phyloP scores from a whole-genome alignment of 2,797 vertebrate genomes.

The Catamblyrhynchus diadema region DNA sequence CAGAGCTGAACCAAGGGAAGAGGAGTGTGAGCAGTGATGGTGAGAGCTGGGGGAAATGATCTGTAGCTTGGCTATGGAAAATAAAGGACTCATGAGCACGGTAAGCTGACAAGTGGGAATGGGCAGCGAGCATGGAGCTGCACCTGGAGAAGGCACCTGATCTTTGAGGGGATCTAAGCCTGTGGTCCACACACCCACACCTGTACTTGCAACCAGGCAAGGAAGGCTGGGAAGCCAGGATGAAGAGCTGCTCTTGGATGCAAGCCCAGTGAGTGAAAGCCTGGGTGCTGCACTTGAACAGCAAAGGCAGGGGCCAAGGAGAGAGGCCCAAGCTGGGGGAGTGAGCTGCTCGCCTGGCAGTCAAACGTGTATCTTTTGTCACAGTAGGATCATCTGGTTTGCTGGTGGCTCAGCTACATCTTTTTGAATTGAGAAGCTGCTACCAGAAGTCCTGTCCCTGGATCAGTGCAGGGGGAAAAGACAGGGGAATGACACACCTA shows the following conservation, averaged over 20 bases:
- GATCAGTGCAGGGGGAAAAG: accelerated
- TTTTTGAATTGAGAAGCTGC: not conserved
- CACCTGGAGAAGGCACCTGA: not conserved
- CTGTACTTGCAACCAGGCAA: not conserved
- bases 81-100: accelerated
- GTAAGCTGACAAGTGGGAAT: not conserved
- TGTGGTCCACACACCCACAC: accelerated
- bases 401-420: not conserved
- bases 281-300: no score
- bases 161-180: not conserved
- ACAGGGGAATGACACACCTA: not conserved
- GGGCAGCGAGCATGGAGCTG: accelerated
- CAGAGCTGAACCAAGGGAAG: not conserved
- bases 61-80: not conserved
- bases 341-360: accelerated
- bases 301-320: not conserved
- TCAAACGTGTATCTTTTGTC: accelerated
- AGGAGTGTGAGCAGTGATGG: not conserved
- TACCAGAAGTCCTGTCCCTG: not conserved
- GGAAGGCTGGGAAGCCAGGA: not conserved
- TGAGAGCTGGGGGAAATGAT: not conserved
- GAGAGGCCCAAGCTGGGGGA: accelerated
- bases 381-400: not conserved
- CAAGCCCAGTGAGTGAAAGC: not conserved
- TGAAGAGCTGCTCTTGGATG: not conserved